Conservation (phyloP, 2,888 invertebrate species). For the Drosophila putrida region DNA sequence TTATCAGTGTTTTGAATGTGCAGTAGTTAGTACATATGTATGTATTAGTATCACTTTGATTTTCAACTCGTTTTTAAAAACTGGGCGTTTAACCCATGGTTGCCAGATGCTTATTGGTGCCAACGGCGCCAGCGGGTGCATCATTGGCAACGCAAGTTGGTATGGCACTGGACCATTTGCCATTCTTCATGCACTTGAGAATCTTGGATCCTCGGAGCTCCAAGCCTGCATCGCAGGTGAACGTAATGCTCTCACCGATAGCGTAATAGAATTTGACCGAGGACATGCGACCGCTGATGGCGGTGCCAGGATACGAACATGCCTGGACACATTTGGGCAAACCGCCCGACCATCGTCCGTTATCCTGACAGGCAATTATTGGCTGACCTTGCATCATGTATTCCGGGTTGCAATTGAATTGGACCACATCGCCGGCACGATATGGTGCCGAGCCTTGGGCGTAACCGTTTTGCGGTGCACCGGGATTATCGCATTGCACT, state of each 20-base stretch:
- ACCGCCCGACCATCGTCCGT: constrained; percentile 93
- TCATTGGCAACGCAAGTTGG: constrained; percentile 88
- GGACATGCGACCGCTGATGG: constrained; percentile 94
- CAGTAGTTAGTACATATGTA: constrained; percentile 73
- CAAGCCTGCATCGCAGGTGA: constrained; percentile 92
- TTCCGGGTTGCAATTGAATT: constrained; percentile 94
- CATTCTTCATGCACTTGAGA: constrained; percentile 92
- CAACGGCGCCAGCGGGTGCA: constrained; percentile 50
- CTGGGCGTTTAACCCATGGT: constrained; percentile 60
- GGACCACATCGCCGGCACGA: constrained; percentile 93
- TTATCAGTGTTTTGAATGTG: constrained; percentile 42
- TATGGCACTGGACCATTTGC: constrained; percentile 94
- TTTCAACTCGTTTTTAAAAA: constrained; percentile 46
- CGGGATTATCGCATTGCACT: constrained; percentile 92
- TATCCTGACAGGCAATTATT: constrained; percentile 95
- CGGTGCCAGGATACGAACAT: constrained; percentile 94
- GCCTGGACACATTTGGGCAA: constrained; percentile 95
- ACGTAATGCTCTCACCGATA: constrained; percentile 93
- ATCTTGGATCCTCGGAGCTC: constrained; percentile 91
- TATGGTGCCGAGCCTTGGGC: constrained; percentile 92
- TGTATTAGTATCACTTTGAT: constrained; percentile 77
- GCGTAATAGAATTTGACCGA: constrained; percentile 95
- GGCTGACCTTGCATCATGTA: constrained; percentile 96
- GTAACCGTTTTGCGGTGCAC: constrained; percentile 91
- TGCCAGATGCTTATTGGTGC: constrained; percentile 61